phyloP scores from a whole-genome alignment of 1,140 invertebrate species.

The Chrysomallon squamiferum region DNA sequence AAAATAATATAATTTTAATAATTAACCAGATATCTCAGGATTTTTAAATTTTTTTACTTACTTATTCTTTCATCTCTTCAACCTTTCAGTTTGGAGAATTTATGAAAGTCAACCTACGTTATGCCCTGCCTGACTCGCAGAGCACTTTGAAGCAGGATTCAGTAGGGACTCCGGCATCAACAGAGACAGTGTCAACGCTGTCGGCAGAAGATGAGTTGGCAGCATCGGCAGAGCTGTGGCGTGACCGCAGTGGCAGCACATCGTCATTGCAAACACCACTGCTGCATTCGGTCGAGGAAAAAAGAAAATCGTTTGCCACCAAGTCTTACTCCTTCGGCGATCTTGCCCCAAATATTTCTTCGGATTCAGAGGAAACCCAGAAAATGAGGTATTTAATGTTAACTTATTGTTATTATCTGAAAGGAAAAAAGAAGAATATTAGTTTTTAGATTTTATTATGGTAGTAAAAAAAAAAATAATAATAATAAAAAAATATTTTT shows the following conservation, averaged over 20 bases:
- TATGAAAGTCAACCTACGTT: constrained; percentile 37
- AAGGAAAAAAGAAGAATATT: too few relatives aligned
- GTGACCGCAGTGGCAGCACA: constrained; percentile 35
- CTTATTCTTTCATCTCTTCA: too few relatives aligned
- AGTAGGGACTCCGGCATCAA: constrained; percentile 17
- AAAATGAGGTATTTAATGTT: constrained; percentile 15
- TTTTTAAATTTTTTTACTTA: background rate
- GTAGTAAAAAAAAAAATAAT: too few relatives aligned
- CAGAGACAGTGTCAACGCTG: constrained; percentile 21
- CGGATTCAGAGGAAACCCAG: constrained; percentile 31
- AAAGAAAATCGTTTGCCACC: constrained; percentile 28
- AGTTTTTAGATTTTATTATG: too few relatives aligned
- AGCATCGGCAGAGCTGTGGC: constrained; percentile 36
- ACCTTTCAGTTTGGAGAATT: constrained; percentile 37
- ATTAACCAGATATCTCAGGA: too few relatives aligned
- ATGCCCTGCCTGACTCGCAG: constrained; percentile 30
- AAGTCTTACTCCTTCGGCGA: constrained; percentile 46
- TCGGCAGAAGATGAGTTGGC: constrained; percentile 35
- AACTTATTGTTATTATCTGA: too few relatives aligned
- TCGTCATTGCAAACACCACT: constrained; percentile 28
- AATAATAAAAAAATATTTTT: too few relatives aligned
- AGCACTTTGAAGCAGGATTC: constrained; percentile 20
- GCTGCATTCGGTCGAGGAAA: constrained; percentile 13
- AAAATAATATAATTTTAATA: too few relatives aligned
- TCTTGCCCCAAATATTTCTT: constrained; percentile 28